Evolutionary conservation across 2,797 vertebrate genomes (phyloP).

Genomic region (Microctenopoma lineatum): DNA sequence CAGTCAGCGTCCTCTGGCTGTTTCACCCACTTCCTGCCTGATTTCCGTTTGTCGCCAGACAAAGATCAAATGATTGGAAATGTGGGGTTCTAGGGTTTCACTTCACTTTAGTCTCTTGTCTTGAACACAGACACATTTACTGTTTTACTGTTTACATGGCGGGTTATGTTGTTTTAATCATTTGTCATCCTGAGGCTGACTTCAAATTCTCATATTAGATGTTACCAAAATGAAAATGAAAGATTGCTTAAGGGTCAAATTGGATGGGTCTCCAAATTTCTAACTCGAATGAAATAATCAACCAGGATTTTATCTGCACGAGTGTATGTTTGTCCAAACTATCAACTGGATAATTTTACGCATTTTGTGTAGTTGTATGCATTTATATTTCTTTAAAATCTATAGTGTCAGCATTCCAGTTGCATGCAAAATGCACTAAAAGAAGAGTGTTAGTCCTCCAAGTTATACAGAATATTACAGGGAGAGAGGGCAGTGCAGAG

Average conservation of each 20-base stretch:
- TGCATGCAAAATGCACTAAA: background rate
- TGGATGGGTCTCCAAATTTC: too few relatives aligned
- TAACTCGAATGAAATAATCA: background rate
- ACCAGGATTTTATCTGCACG: background rate
- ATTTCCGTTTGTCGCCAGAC: constrained; percentile 32
- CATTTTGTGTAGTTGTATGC: too few relatives aligned
- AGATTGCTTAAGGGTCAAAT: constrained; percentile 3
- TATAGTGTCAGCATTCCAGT: background rate
- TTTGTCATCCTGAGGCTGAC: constrained; percentile 44
- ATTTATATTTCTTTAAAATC: background rate
- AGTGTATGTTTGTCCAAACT: background rate
- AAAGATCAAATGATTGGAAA: constrained; percentile 48
- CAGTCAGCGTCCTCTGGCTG: constrained; percentile 47
- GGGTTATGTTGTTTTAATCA: constrained; percentile 39
- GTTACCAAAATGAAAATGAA: constrained; percentile 43
- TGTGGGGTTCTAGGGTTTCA: constrained; percentile 1
- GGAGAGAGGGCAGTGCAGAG: constrained; percentile 30
- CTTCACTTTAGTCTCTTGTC: background rate
- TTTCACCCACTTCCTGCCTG: constrained; percentile 43
- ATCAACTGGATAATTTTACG: too few relatives aligned
- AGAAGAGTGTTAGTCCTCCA: constrained; percentile 9
- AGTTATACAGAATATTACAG: constrained; percentile 12
- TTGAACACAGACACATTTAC: background rate
- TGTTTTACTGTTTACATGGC: constrained; percentile 3
- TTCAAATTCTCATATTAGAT: constrained; percentile 44